Conservation (phyloP, 2,888 invertebrate species). For the Andrena camellia region DNA sequence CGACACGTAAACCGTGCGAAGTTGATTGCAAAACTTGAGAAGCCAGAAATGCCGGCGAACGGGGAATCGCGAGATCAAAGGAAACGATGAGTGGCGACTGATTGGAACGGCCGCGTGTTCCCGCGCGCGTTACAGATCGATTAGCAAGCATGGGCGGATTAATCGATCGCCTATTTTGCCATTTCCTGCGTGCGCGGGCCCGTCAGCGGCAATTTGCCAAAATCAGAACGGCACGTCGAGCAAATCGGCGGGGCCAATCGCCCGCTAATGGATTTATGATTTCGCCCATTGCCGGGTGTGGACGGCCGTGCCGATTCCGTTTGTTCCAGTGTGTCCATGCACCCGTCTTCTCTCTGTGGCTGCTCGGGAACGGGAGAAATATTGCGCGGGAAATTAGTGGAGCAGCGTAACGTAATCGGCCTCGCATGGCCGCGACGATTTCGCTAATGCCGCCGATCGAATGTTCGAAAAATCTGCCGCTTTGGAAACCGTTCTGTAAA, state of each 20-base stretch:
- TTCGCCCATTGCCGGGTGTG: slow-evolving; percentile 60
- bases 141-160: slow-evolving; percentile 66
- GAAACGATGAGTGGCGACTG: background rate
- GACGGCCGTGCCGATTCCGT: background rate
- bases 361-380: background rate
- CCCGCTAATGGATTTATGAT: slow-evolving; percentile 77
- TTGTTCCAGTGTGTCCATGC: background rate
- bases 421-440: no score
- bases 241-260: slow-evolving; percentile 66
- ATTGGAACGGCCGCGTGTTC: slow-evolving; percentile 6
- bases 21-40: background rate
- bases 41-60: background rate
- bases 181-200: slow-evolving; percentile 59
- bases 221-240: slow-evolving; percentile 64
- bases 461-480: no score
- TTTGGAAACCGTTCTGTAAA: no score
- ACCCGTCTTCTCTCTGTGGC: background rate
- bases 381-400: background rate
- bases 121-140: slow-evolving; percentile 48
- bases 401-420: no score
- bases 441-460: no score
- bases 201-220: slow-evolving; percentile 70
- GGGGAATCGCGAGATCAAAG: slow-evolving; percentile 35
- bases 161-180: slow-evolving; percentile 69
- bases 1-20: background rate